Evolutionary conservation across 2,797 vertebrate species (phyloP).

Genomic region (Arnoldichthys spilopterus): DNA sequence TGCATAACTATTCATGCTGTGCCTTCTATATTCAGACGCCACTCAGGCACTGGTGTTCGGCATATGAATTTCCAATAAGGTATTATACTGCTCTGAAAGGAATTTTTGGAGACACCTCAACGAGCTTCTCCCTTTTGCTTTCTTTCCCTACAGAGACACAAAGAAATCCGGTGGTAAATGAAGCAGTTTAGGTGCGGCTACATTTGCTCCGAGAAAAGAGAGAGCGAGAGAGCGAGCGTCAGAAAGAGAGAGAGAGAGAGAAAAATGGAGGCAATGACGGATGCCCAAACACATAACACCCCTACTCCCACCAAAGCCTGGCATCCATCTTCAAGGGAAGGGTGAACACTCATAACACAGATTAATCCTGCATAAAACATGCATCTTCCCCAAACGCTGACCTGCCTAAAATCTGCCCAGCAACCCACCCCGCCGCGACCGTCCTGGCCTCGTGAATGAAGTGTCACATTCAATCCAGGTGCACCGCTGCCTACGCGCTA

Average conservation of each 20-base stretch:
- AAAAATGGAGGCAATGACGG: not conserved
- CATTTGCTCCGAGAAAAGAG: constrained; percentile 33
- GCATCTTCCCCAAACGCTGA: constrained; percentile 15
- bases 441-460: constrained; percentile 52
- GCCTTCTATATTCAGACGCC: constrained; percentile 70
- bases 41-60: constrained; percentile 45
- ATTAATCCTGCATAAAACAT: constrained; percentile 35
- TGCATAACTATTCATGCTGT: constrained; percentile 68
- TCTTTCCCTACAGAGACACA: constrained; percentile 39
- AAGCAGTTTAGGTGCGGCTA: constrained; percentile 32
- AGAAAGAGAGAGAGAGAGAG: not conserved
- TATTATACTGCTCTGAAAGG: constrained; percentile 61
- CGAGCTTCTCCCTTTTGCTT: constrained; percentile 43
- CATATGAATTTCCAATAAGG: constrained; percentile 71
- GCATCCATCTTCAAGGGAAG: constrained; percentile 32
- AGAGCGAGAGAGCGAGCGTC: constrained; percentile 19
- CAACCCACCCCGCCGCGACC: constrained; percentile 64
- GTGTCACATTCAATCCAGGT: constrained; percentile 57
- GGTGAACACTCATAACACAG: not conserved
- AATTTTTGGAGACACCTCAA: constrained; percentile 54
- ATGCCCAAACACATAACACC: constrained; percentile 35
- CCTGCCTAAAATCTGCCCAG: constrained; percentile 67
- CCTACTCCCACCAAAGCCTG: constrained; percentile 18
- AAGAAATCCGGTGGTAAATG: constrained; percentile 43
- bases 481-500: constrained; percentile 18